Conservation (phyloP, 2,888 invertebrate species). For the Endomychus coccineus region DNA sequence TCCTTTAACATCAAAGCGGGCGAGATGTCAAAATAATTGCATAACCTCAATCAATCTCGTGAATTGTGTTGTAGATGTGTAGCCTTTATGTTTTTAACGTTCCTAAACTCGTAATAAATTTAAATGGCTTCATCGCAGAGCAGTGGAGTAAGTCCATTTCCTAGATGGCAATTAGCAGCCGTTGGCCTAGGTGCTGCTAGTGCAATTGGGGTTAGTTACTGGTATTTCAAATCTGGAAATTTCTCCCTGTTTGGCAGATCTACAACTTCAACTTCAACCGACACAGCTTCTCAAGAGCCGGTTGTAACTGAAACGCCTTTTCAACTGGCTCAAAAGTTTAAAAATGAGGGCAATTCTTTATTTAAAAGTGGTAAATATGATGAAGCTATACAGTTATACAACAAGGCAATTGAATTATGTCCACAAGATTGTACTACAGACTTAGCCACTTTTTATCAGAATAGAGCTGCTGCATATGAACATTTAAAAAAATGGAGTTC, state of each 20-base stretch:
- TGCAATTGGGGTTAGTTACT: slow-evolving; percentile 64
- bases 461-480: slow-evolving; percentile 92
- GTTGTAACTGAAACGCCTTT: slow-evolving; percentile 52
- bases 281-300: slow-evolving; percentile 48
- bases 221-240: slow-evolving; percentile 47
- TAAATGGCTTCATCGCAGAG: slow-evolving; percentile 27
- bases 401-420: slow-evolving; percentile 88
- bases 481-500: slow-evolving; percentile 77
- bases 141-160: slow-evolving; percentile 44
- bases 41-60: slow-evolving; percentile 6
- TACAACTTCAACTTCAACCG: slow-evolving; percentile 32
- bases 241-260: slow-evolving; percentile 30
- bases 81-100: no score
- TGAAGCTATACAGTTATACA: slow-evolving; percentile 84
- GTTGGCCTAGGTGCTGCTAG: slow-evolving; percentile 76
- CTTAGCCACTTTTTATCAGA: slow-evolving; percentile 89
- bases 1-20: no score
- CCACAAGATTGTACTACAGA: slow-evolving; percentile 65
- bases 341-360: slow-evolving; percentile 80
- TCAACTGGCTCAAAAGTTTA: slow-evolving; percentile 69
- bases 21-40: slow-evolving; percentile 9
- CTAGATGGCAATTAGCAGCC: slow-evolving; percentile 84
- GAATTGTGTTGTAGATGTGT: neutral
- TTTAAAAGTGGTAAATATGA: slow-evolving; percentile 83
- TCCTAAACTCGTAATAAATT: slow-evolving; percentile 2